phyloP scores from a whole-genome alignment of 2,797 vertebrate species.

The Tapera naevia region DNA sequence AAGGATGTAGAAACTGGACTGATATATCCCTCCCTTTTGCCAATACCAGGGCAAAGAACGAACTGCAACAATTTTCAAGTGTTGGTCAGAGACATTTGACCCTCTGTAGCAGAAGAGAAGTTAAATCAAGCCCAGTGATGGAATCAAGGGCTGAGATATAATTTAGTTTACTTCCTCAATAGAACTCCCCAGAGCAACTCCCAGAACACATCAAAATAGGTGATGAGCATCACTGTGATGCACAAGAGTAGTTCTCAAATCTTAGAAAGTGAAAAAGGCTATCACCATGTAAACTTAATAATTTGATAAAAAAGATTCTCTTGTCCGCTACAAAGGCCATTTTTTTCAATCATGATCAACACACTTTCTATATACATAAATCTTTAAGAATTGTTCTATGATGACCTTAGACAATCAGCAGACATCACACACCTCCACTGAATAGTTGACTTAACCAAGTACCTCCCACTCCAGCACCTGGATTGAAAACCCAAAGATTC shows the following conservation, averaged over 20 bases:
- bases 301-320: not conserved
- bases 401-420: not conserved
- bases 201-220: not conserved
- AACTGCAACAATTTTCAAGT: not conserved
- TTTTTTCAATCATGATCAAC: not conserved
- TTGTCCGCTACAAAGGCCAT: not conserved
- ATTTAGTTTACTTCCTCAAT: not conserved
- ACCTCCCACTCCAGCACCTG: not conserved
- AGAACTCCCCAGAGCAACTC: not conserved
- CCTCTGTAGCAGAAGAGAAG: not conserved
- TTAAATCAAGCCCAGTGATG: not conserved
- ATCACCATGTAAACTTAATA: not conserved
- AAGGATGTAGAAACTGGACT: not conserved
- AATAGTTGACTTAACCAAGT: not conserved
- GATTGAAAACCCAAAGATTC: not conserved
- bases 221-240: not conserved
- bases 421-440: not conserved
- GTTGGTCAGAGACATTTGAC: not conserved
- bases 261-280: not conserved
- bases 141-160: not conserved
- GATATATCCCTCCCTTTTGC: not conserved
- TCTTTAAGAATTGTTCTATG: not conserved
- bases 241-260: not conserved
- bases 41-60: not conserved
- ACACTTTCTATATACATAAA: not conserved